Evolutionary conservation across 2,797 vertebrate species (phyloP).

Genomic region (Nannoperca australis): DNA sequence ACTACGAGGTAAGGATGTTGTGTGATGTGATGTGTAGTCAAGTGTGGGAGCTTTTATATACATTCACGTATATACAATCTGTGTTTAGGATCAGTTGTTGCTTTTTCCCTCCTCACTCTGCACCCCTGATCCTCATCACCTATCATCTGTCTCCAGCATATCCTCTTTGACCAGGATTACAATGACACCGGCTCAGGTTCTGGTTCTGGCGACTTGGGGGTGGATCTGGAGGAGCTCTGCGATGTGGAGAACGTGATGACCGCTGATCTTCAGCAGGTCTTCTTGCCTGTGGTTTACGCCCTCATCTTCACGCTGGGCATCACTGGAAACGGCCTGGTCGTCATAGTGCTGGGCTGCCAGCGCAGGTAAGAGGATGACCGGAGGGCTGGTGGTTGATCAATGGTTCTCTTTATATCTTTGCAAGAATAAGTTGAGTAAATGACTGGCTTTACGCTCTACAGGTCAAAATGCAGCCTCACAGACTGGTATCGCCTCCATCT

Average conservation of each 20-base stretch:
- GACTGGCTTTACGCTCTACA: slow-evolving; percentile 19
- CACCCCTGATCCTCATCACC: not conserved
- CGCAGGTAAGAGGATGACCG: slow-evolving; percentile 80
- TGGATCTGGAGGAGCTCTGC: slow-evolving; percentile 87
- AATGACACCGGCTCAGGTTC: slow-evolving; percentile 87
- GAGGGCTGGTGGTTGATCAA: not conserved
- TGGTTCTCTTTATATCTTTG: not conserved
- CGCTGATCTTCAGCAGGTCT: slow-evolving; percentile 89
- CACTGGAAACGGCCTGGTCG: slow-evolving; percentile 96
- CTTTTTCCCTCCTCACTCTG: not conserved
- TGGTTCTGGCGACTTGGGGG: slow-evolving; percentile 86
- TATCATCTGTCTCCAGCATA: slow-evolving; percentile 67
- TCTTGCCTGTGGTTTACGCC: slow-evolving; percentile 93
- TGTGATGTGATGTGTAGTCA: not conserved
- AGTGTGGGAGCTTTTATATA: not conserved
- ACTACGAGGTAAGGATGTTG: slow-evolving; percentile 80
- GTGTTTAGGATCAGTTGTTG: not conserved
- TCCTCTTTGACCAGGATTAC: slow-evolving; percentile 68
- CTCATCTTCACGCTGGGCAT: slow-evolving; percentile 95
- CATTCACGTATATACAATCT: slow-evolving; percentile 10
- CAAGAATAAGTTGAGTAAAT: not conserved
- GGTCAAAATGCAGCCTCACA: slow-evolving; percentile 93
- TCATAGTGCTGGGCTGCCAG: slow-evolving; percentile 96
- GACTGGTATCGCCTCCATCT: slow-evolving; percentile 97
- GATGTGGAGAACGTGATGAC: slow-evolving; percentile 84